These are phyloP conservation scores for Tretioscincus oriximinensis DNA, from an alignment of 2,113 vertebrate genomes.

Conservation along the genomic window DNA sequence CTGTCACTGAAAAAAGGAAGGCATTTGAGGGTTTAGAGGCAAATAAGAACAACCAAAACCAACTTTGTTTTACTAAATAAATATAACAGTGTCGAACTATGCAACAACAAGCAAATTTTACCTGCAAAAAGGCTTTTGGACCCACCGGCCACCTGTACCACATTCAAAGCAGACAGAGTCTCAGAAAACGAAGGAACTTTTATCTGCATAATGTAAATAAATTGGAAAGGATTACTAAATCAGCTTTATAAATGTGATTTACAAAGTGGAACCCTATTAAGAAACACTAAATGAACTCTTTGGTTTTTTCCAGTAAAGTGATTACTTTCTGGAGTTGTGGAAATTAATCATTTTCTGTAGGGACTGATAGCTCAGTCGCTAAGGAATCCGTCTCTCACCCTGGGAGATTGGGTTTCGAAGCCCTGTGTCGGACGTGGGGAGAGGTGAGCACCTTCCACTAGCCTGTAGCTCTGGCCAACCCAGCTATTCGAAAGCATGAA, in stretches of 20 bases:
- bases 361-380: no score
- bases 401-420: no score
- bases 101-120: slow-evolving; percentile 44
- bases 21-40: slow-evolving; percentile 4
- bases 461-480: no score
- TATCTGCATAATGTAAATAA: slow-evolving; percentile 67
- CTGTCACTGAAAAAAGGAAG: slow-evolving; percentile 81
- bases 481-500: no score
- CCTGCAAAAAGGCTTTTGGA: slow-evolving; percentile 99
- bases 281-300: no score
- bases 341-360: no score
- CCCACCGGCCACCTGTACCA: slow-evolving; percentile 96
- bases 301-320: no score
- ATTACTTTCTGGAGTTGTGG: no score
- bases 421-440: no score
- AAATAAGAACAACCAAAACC: slow-evolving; percentile 13
- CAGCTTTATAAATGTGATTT: not conserved
- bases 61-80: not conserved
- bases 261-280: not conserved
- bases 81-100: not conserved
- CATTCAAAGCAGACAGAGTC: slow-evolving; percentile 93
- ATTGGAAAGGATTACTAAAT: not conserved
- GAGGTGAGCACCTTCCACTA: no score
- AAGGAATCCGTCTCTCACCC: no score
- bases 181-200: slow-evolving; percentile 97